phyloP scores from a whole-genome alignment of 2,113 vertebrate species.

The Pipra filicauda region DNA sequence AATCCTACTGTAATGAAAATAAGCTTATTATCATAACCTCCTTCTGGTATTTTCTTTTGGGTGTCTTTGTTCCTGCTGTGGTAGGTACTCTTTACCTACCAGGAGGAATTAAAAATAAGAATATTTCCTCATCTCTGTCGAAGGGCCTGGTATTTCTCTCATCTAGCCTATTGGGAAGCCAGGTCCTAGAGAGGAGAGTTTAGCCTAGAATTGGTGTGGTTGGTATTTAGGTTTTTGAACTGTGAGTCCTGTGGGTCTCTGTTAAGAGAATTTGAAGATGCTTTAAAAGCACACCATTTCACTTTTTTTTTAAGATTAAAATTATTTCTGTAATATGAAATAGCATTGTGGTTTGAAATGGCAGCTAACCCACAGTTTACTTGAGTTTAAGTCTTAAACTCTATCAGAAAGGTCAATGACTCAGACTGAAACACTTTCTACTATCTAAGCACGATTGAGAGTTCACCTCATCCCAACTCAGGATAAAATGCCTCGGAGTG shows the following conservation, averaged over 20 bases:
- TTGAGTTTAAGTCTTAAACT: neutral
- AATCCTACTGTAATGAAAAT: conserved; percentile 55
- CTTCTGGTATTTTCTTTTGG: conserved; percentile 35
- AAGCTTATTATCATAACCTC: neutral
- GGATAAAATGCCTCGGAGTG: neutral
- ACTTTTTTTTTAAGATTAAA: neutral
- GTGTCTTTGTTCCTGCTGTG: neutral
- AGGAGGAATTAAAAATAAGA: conserved; percentile 9
- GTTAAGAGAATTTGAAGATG: neutral
- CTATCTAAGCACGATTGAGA: neutral
- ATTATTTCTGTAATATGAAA: neutral
- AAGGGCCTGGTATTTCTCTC: neutral
- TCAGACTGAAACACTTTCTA: neutral
- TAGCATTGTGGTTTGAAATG: neutral
- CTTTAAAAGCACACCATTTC: neutral
- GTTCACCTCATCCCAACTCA: neutral
- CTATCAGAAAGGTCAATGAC: neutral
- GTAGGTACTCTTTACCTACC: neutral
- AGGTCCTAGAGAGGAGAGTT: neutral
- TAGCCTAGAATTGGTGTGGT: neutral
- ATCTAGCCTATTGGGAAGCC: neutral
- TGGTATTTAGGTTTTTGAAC: neutral
- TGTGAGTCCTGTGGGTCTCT: neutral
- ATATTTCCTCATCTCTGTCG: neutral
- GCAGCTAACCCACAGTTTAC: neutral